phyloP scores from a whole-genome alignment of 2,888 invertebrate genomes.

The Lepidonotus clava region DNA sequence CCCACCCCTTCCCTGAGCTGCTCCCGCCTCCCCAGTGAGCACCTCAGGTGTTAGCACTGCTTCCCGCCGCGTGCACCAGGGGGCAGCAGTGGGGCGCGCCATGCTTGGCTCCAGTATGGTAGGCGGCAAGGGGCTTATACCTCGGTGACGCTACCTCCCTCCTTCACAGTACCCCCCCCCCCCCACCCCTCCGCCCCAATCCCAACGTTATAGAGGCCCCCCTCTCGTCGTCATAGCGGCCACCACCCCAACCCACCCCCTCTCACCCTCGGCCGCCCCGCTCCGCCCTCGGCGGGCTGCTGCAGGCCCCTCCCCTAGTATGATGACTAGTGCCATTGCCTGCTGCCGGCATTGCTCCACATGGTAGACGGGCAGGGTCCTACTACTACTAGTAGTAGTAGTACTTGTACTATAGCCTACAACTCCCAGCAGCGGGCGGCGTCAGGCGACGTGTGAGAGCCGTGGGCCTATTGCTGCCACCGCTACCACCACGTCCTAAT shows the following conservation, averaged over 20 bases:
- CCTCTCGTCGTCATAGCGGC: too few relatives aligned
- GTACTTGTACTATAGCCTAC: too few relatives aligned
- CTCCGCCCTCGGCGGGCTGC: not conserved
- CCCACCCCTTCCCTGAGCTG: not conserved
- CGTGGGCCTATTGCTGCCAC: not conserved
- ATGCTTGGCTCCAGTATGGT: too few relatives aligned
- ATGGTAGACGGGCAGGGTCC: constrained; percentile 27
- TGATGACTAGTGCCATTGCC: constrained; percentile 7
- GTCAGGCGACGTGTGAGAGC: too few relatives aligned
- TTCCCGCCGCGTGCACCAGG: not conserved
- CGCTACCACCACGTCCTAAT: not conserved
- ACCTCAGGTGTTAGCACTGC: not conserved
- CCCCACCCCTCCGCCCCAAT: not conserved
- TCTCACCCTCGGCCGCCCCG: not conserved
- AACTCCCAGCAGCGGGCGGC: not conserved
- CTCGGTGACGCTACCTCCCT: not conserved
- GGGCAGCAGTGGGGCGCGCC: not conserved
- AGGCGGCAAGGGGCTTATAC: not conserved
- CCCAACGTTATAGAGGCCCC: too few relatives aligned
- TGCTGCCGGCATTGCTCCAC: constrained; percentile 30
- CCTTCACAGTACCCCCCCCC: not conserved
- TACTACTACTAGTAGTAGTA: not conserved
- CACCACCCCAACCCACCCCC: not conserved
- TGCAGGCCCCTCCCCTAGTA: not conserved
- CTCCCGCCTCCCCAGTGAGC: not conserved